Evolutionary conservation across 2,113 vertebrate species (phyloP).

Genomic region (Pandion haliaetus): DNA sequence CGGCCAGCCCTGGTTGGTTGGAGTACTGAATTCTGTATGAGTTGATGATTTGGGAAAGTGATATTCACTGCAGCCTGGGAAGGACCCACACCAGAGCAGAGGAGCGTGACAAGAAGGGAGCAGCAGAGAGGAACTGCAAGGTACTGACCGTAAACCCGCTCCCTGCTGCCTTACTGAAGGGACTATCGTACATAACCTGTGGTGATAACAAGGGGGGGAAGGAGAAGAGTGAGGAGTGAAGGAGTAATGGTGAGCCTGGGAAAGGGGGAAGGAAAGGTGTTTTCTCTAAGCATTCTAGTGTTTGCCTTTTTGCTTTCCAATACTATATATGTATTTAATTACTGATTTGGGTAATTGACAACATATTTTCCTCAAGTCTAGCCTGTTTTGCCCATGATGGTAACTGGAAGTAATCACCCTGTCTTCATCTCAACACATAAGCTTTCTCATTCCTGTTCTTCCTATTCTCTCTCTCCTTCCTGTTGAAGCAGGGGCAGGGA

Average conservation of each 20-base stretch:
- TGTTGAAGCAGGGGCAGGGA: not conserved
- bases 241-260: not conserved
- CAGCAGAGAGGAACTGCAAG: not conserved
- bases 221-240: not conserved
- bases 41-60: accelerated
- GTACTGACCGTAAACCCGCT: accelerated
- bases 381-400: not conserved
- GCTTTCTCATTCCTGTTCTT: not conserved
- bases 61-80: not conserved
- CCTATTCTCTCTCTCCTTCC: not conserved
- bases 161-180: not conserved
- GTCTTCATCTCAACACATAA: not conserved
- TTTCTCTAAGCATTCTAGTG: not conserved
- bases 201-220: not conserved
- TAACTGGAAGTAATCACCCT: not conserved
- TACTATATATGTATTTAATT: too few relatives aligned
- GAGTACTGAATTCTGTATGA: not conserved
- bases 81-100: not conserved
- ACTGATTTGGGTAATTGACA: too few relatives aligned
- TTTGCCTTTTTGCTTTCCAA: not conserved
- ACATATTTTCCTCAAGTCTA: not conserved
- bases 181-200: accelerated
- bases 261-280: not conserved
- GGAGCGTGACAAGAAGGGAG: not conserved
- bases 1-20: not conserved